Base-by-base conservation (phyloP, 2,888 invertebrate species). In the Papilio demoleus region DNA sequence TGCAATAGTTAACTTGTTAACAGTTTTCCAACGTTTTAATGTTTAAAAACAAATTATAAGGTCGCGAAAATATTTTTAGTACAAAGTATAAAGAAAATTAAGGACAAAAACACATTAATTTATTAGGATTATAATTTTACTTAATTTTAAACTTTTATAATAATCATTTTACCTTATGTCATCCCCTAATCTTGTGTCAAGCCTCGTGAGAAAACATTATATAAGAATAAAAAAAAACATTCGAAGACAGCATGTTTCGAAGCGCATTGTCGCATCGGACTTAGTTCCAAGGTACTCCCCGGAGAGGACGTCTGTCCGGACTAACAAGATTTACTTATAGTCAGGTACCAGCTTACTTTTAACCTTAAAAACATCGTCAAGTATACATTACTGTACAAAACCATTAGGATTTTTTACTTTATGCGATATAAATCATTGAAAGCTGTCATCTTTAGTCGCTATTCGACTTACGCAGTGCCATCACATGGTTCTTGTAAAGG, bases 271-370 rank as follows among this genome's bases (percentile, higher is more conserved):
- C 53, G 53, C 53, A 9, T 17, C 31, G 31, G 53, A 31, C 31
- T 56, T 56, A 56, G 53, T 27, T 56, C n/a, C 24, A n/a, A 56
- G 53, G 53, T 56, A 56, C 53, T 56, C 53, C 53, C 53, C 27
- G 17, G 53, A 31, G 53, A 56, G 31, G 53, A 17, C 31, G 31
- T 9, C 53, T 56, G 53, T 31, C 53, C 53, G n/a, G n/a, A 31
- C 31, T 31, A 56, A 56, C 53, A 56, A 56, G 31, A 56, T 56
- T 56, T 56, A 56, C 31, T 31, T 56, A 27, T 31, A 53, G 27
- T 53, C 27, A 24, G 50, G 50, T 50, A 24, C 22, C 8, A 22
- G 8, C n/a, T n/a, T 31, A 27, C 53, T 27, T 50, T 27, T n/a
- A 27, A 50, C 4, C 4, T 14, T 47, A 6, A 11, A 11, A 14